Conservation (phyloP, 2,113 vertebrate species). For the Kryptolebias marmoratus region DNA sequence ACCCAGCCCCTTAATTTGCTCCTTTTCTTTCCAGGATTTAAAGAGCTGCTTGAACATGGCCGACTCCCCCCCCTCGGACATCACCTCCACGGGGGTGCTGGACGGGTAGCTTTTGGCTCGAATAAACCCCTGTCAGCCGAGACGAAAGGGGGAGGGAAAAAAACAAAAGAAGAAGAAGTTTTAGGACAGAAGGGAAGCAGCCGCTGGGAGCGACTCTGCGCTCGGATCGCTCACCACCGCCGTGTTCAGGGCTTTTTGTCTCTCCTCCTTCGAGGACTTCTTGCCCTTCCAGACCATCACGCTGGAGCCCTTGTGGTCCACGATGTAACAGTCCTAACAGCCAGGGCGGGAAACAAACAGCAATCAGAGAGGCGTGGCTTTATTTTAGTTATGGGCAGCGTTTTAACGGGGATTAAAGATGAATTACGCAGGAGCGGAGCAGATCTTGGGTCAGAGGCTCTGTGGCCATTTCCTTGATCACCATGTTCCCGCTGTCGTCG, state of each 20-base stretch:
- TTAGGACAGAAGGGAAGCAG: too few species aligned
- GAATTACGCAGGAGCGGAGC: slow-evolving; percentile 85
- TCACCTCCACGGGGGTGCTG: slow-evolving; percentile 85
- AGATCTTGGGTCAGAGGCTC: slow-evolving; percentile 89
- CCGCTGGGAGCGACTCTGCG: too few species aligned
- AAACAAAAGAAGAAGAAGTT: background rate
- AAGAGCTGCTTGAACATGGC: slow-evolving; percentile 92
- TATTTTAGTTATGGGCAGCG: background rate
- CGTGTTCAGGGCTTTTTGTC: slow-evolving; percentile 83
- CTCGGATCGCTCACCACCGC: slow-evolving; percentile 82
- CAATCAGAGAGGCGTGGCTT: background rate
- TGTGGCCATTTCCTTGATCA: slow-evolving; percentile 89
- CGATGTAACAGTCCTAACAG: slow-evolving; percentile 88
- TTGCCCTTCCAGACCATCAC: slow-evolving; percentile 93
- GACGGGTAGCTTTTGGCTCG: slow-evolving; percentile 90
- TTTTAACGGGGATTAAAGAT: background rate
- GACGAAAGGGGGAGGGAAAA: background rate
- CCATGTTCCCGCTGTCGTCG: slow-evolving; percentile 82
- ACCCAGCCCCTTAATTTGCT: slow-evolving; percentile 83
- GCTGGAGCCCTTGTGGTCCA: slow-evolving; percentile 85
- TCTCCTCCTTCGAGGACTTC: slow-evolving; percentile 82
- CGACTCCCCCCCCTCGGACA: slow-evolving; percentile 88
- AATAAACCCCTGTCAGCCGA: slow-evolving; percentile 83
- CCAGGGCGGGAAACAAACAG: background rate
- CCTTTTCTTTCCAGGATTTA: slow-evolving; percentile 85